These are phyloP conservation scores for Smutsia gigantea DNA, from an alignment of 2,797 vertebrate genomes.

Conservation along the genomic window DNA sequence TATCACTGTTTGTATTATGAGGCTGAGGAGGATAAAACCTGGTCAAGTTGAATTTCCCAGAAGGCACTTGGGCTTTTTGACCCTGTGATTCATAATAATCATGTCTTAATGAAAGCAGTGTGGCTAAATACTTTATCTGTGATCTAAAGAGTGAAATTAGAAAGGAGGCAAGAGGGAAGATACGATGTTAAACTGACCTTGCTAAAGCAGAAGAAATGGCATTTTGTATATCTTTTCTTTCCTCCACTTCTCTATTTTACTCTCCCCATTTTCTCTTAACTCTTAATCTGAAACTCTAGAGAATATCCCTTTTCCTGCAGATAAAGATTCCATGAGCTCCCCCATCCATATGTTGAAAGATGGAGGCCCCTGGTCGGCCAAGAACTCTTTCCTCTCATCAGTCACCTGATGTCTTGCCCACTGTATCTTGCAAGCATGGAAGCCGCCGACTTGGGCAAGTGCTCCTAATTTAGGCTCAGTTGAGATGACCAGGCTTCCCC, in stretches of 20 bases:
- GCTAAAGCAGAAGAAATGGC: constrained; percentile 21
- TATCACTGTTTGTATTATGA: constrained; percentile 32
- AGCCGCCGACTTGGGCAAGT: not conserved
- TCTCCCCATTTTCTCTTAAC: not conserved
- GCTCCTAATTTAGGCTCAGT: not conserved
- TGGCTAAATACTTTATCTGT: not conserved
- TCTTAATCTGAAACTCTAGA: not conserved
- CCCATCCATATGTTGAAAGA: not conserved
- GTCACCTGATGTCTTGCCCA: not conserved
- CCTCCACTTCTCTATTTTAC: not conserved
- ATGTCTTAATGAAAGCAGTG: not conserved
- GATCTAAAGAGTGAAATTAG: constrained; percentile 21
- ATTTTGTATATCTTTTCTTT: constrained; percentile 24
- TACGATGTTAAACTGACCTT: not conserved
- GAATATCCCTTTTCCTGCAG: not conserved
- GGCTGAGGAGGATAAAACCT: not conserved
- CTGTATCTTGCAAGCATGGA: not conserved
- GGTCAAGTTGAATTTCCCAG: constrained; percentile 15
- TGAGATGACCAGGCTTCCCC: not conserved
- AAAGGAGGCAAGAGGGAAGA: not conserved
- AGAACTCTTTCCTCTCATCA: not conserved
- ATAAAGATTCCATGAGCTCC: not conserved
- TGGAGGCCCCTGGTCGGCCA: not conserved
- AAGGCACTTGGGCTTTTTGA: constrained; percentile 26
- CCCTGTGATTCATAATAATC: constrained; percentile 13